phyloP scores from a whole-genome alignment of 2,113 vertebrate species.

The Cyanoderma ruficeps region DNA sequence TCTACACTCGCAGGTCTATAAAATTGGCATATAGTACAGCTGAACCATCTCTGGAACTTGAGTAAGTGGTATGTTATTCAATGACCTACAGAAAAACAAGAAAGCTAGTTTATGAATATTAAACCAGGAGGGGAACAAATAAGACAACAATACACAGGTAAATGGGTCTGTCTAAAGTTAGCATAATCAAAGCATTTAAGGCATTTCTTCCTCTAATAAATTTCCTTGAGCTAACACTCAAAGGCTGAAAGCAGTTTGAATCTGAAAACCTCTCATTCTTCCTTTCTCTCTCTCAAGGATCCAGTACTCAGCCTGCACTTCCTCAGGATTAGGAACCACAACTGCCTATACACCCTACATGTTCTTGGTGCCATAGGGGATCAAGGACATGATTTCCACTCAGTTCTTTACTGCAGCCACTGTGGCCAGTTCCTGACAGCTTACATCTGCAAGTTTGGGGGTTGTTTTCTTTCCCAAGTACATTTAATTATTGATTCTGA shows the following conservation, averaged over 20 bases:
- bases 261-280: not conserved
- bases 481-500: not conserved
- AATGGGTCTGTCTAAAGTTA: not conserved
- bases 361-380: accelerated
- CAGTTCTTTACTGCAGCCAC: not conserved
- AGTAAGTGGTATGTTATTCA: not conserved
- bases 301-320: not conserved
- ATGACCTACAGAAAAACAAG: not conserved
- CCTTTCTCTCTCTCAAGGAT: not conserved
- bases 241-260: not conserved
- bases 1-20: not conserved
- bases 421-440: not conserved
- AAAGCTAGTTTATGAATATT: not conserved
- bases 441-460: not conserved
- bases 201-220: not conserved
- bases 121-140: not conserved
- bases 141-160: not conserved
- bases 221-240: not conserved
- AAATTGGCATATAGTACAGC: not conserved
- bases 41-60: not conserved
- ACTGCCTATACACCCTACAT: accelerated
- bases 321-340: not conserved
- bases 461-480: not conserved
- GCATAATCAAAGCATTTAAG: not conserved
- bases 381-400: not conserved